A percentile compares a stretch with the other conserved stretches of the same genome.
These are phyloP conservation scores for Falco novaeseelandiae DNA, from an alignment of 2,797 vertebrate genomes.

Conservation along the genomic window DNA sequence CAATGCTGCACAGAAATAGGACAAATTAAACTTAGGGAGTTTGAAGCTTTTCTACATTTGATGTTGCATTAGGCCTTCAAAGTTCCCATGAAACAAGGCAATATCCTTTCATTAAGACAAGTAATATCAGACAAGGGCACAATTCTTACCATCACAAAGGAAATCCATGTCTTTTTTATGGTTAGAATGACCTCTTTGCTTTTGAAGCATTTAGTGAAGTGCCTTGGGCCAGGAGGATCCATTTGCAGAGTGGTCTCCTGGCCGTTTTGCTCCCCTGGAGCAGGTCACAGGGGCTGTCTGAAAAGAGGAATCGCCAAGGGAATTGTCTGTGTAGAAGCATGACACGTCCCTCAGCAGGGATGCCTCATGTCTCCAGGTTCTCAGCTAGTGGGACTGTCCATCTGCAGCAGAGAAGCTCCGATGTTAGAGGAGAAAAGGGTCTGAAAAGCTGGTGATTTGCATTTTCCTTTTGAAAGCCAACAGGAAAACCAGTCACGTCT, in stretches of 20 bases:
- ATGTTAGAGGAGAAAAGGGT: not conserved
- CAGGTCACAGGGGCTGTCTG: not conserved
- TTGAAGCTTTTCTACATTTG: not conserved
- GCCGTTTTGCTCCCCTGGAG: not conserved
- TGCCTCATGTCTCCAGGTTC: not conserved
- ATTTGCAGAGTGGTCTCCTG: not conserved
- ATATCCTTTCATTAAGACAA: not conserved
- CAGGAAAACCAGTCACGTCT: not conserved
- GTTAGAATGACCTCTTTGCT: not conserved
- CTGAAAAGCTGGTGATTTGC: not conserved
- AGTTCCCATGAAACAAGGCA: not conserved
- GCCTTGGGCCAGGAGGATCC: not conserved
- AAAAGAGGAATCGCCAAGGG: not conserved
- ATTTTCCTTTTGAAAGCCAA: not conserved
- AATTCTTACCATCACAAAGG: not conserved
- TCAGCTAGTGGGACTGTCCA: not conserved
- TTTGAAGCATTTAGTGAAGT: not conserved
- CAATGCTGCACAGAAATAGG: not conserved
- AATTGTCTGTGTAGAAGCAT: not conserved
- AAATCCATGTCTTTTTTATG: not conserved
- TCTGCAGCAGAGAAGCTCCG: not conserved
- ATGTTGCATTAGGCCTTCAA: not conserved
- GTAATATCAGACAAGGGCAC: not conserved
- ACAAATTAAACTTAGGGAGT: not conserved
- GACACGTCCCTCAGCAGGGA: not conserved